phyloP scores from a whole-genome alignment of 2,888 invertebrate species.

The Hypena proboscidalis region DNA sequence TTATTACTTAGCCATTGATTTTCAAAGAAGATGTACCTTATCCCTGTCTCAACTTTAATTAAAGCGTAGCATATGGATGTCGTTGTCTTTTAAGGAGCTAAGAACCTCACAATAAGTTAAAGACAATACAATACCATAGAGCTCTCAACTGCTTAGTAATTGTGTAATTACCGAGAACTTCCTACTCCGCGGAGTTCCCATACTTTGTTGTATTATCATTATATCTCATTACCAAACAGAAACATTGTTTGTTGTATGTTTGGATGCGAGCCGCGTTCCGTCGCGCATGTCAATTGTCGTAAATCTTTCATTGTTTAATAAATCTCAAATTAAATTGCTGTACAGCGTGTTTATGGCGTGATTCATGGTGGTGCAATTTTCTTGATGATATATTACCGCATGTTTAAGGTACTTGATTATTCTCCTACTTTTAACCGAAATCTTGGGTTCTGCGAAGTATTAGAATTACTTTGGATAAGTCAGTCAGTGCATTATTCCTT shows the following conservation, averaged over 20 bases:
- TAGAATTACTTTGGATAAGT: too few relatives aligned
- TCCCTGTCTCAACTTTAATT: too few relatives aligned
- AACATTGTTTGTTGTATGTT: constrained; percentile 33
- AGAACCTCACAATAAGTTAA: too few relatives aligned
- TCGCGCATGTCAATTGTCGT: constrained; percentile 29
- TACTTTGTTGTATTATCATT: constrained; percentile 28
- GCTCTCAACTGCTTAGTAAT: constrained; percentile 46
- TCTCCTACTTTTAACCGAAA: too few relatives aligned
- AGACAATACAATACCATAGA: too few relatives aligned
- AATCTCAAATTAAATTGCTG: constrained; percentile 14
- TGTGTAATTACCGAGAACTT: constrained; percentile 53
- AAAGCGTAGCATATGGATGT: too few relatives aligned
- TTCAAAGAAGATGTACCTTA: too few relatives aligned
- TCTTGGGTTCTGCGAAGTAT: too few relatives aligned
- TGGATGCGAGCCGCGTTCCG: constrained; percentile 21
- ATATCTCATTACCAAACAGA: constrained; percentile 35
- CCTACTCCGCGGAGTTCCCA: constrained; percentile 53
- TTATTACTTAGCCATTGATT: too few relatives aligned
- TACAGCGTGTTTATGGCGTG: constrained; percentile 1
- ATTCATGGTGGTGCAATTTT: not conserved
- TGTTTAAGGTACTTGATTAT: too few relatives aligned
- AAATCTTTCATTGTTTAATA: constrained; percentile 11
- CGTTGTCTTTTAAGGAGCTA: too few relatives aligned
- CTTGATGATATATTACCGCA: not conserved
- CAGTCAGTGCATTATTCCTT: not conserved